phyloP scores from a whole-genome alignment of 2,113 vertebrate species.

The Thinocorus orbignyianus region DNA sequence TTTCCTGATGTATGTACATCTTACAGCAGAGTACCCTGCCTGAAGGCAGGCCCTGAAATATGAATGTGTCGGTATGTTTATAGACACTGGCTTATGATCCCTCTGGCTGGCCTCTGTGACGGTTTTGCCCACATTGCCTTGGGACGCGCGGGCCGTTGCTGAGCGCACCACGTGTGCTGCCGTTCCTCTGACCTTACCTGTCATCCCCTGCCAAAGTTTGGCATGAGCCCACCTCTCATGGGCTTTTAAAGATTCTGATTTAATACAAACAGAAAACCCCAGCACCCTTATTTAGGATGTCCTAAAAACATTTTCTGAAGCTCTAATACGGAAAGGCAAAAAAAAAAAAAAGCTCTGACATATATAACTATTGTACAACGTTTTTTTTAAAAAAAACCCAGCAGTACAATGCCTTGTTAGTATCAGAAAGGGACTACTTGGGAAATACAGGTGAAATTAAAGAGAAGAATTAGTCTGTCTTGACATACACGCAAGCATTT shows the following conservation, averaged over 20 bases:
- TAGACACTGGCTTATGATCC: not conserved
- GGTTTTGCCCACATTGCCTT: not conserved
- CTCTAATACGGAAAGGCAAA: not conserved
- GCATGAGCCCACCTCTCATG: not conserved
- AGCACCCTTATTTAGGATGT: not conserved
- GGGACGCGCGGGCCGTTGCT: not conserved
- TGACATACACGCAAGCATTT: rapidly evolving
- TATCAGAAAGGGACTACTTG: not conserved
- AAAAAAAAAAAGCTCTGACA: not conserved
- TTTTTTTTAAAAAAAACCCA: not conserved
- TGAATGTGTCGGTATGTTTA: not conserved
- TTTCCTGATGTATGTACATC: not conserved
- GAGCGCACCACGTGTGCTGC: rapidly evolving
- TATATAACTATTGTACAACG: not conserved
- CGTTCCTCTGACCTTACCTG: not conserved
- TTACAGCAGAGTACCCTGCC: not conserved
- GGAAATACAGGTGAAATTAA: not conserved
- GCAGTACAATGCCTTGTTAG: not conserved
- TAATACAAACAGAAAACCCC: not conserved
- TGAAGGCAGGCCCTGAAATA: not conserved
- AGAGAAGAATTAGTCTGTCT: not conserved
- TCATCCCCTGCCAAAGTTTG: not conserved
- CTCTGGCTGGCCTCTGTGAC: not conserved
- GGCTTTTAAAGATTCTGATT: not conserved
- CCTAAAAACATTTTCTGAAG: not conserved